Base-by-base conservation (phyloP, 1,140 invertebrate genomes). In the Helicoverpa armigera region DNA sequence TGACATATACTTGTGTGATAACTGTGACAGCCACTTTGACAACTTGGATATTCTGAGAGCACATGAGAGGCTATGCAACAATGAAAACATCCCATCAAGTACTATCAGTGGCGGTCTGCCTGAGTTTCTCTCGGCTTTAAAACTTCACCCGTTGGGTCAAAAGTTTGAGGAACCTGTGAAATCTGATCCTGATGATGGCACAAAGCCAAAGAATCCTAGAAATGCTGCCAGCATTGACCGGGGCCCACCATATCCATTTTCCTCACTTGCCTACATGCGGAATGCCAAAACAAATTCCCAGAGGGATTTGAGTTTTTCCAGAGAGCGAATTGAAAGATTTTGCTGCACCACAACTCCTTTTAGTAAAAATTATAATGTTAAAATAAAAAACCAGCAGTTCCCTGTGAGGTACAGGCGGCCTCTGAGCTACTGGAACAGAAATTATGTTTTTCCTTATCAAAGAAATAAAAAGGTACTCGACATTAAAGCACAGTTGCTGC, bases 1-100 rank as follows among this genome's bases (percentile, higher is more conserved):
- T 63, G 96, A 97, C 86, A 97, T 97, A 85, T 97, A 97, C 91
- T 93, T 97, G 11, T 97, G 97, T 88, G 97, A 97, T 84, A 97
- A 96, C 87, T 97, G 97, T 89, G 97, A 97, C 91, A 96, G 92
- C 83, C 92, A 94, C 77, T 95, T 95, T 89, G 92, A 95, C 70
- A 95, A 93, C 81, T 83, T 92, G 56, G 89, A 94, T 50, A 81
- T 89, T 61, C 82, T 95, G 51, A 89, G 88, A 83, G 88, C 89
- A 14, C 94, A 95, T 85, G 94, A 95, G 86, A 92, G 92, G 85
- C 87, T 94, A 16, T 95, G 95, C 87, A 92, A 92, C 73, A 92
- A 90, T 88, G 90, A 94, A 61, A 78, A 77, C 78, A 67, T 86
- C 3, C 88, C 89, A 69, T 73, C 87, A 51, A 85, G 83, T 82